Conservation (phyloP, 2,888 invertebrate genomes). For the Agonopterix heracliana region DNA sequence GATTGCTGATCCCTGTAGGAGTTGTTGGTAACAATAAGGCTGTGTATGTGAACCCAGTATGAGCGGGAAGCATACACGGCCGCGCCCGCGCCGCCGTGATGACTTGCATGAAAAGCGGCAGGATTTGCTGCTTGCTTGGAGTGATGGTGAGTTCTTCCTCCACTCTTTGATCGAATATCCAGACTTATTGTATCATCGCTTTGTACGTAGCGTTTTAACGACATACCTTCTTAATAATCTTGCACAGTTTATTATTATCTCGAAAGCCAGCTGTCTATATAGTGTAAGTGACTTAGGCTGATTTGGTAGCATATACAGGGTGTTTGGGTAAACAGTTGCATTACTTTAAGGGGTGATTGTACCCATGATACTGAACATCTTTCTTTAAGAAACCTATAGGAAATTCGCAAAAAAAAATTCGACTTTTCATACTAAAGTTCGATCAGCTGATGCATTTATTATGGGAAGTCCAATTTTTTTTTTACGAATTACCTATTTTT, state of each 20-base stretch:
- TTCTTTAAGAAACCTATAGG: too few species aligned
- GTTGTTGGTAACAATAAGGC: slow-evolving; percentile 2
- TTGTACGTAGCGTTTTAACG: neutral
- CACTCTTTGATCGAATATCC: too few species aligned
- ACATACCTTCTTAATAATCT: neutral
- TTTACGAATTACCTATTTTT: too few species aligned
- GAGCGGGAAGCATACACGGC: slow-evolving; percentile 49
- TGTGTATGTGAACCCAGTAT: slow-evolving; percentile 30
- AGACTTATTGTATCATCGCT: neutral
- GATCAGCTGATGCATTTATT: too few species aligned
- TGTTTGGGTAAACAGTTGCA: too few species aligned
- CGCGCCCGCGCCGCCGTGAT: slow-evolving; percentile 58
- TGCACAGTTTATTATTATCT: neutral
- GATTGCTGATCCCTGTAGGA: slow-evolving; percentile 8
- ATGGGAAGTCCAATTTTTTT: too few species aligned
- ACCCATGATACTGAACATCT: too few species aligned
- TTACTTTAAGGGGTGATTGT: too few species aligned
- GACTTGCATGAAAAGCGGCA: slow-evolving; percentile 56
- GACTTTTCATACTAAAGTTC: too few species aligned
- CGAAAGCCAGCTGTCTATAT: neutral
- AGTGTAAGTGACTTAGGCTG: neutral
- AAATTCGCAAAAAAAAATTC: too few species aligned
- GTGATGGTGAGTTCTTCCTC: slow-evolving; percentile 50
- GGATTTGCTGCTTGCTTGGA: slow-evolving; percentile 63
- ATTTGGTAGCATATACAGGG: too few species aligned